phyloP scores from a whole-genome alignment of 2,113 vertebrate genomes.

The Rallus limicola region DNA sequence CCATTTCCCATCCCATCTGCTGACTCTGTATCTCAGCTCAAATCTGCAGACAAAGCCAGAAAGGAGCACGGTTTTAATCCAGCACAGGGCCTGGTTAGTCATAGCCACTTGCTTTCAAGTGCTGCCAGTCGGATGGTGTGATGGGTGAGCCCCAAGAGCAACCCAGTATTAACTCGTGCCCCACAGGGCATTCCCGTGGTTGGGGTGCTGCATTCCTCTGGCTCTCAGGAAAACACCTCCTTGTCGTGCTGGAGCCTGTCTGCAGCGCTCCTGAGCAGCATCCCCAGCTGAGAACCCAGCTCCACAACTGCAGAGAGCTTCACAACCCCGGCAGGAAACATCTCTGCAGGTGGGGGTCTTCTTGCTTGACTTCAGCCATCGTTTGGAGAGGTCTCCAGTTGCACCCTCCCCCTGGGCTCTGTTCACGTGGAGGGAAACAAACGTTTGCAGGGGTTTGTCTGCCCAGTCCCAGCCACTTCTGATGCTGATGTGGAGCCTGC shows the following conservation, averaged over 20 bases:
- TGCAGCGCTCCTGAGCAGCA: not conserved
- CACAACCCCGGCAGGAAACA: not conserved
- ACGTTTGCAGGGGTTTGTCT: not conserved
- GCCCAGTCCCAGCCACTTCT: not conserved
- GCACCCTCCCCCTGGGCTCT: not conserved
- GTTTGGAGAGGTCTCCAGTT: not conserved
- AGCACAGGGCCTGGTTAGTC: not conserved
- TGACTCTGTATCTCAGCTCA: not conserved
- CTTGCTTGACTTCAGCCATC: not conserved
- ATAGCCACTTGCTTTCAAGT: not conserved
- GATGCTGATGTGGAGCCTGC: not conserved
- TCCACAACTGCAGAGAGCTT: not conserved
- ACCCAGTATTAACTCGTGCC: not conserved
- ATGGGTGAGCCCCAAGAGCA: not conserved
- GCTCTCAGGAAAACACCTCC: not conserved
- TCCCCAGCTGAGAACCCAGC: not conserved
- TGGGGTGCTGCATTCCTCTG: not conserved
- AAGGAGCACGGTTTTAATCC: not conserved
- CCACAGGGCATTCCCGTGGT: not conserved
- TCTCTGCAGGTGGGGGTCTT: not conserved
- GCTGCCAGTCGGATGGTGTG: conserved; percentile 11
- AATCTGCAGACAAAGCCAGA: not conserved
- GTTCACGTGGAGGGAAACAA: not conserved
- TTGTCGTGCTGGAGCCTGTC: not conserved
- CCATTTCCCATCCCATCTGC: not conserved